Conservation (phyloP, 2,797 vertebrate genomes). For the Helostoma temminkii region DNA sequence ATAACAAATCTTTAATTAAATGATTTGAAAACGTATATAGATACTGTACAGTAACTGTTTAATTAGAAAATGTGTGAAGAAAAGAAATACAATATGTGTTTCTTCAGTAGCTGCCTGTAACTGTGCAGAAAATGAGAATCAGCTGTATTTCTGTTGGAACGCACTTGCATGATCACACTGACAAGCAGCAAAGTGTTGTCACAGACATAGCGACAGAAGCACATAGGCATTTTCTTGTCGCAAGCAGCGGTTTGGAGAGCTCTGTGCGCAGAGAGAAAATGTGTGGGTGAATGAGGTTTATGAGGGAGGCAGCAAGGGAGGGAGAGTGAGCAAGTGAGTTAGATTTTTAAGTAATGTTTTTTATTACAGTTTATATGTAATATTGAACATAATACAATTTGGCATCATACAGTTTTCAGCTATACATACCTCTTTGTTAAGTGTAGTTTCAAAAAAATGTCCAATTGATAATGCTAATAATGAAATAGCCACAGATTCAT, state of each 20-base stretch:
- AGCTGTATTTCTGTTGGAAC: constrained; percentile 5
- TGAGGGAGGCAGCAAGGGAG: constrained; percentile 10
- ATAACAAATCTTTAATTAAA: constrained; percentile 1
- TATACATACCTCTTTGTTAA: neutral
- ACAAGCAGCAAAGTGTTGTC: constrained; percentile 26
- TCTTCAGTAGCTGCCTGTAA: neutral
- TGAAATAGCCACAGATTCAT: neutral
- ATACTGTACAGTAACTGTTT: neutral
- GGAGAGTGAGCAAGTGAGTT: neutral
- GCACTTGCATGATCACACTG: constrained; percentile 20
- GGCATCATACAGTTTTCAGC: neutral
- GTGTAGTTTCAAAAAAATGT: neutral
- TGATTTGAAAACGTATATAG: neutral
- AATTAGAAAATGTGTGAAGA: neutral
- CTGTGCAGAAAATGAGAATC: constrained; percentile 5
- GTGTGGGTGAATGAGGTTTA: constrained; percentile 44
- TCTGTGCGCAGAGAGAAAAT: constrained; percentile 32
- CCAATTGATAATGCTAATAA: neutral
- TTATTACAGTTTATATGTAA: neutral
- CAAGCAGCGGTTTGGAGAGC: constrained; percentile 40
- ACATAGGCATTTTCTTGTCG: constrained; percentile 34
- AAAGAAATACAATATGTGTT: neutral
- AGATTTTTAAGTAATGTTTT: neutral
- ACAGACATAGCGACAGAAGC: constrained; percentile 1
- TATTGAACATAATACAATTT: neutral